phyloP scores from a whole-genome alignment of 2,113 vertebrate genomes.

The Osmerus mordax region DNA sequence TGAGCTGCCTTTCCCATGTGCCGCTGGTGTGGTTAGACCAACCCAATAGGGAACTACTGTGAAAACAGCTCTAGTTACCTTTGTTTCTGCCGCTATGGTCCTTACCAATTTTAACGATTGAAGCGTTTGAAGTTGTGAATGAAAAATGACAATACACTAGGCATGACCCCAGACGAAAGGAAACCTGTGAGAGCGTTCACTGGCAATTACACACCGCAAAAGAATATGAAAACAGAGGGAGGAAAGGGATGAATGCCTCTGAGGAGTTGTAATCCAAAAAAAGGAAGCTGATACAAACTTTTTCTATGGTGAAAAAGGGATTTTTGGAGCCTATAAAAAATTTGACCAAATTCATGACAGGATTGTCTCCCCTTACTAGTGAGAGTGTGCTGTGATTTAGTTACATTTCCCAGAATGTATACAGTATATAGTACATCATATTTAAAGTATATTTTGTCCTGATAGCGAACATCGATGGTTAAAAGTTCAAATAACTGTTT shows the following conservation, averaged over 20 bases:
- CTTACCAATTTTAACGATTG: conserved; percentile 58
- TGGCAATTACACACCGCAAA: conserved; percentile 57
- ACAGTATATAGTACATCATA: too few species aligned
- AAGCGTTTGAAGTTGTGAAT: conserved; percentile 72
- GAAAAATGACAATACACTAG: conserved; percentile 66
- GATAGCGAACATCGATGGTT: too few species aligned
- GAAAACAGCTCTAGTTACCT: conserved; percentile 72
- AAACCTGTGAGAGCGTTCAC: conserved; percentile 46
- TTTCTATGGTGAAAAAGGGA: neutral
- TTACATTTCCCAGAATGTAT: too few species aligned
- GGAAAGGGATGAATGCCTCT: conserved; percentile 21
- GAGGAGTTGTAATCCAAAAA: conserved; percentile 12
- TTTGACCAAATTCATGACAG: too few species aligned
- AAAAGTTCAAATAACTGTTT: too few species aligned
- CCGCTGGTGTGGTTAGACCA: conserved; percentile 52
- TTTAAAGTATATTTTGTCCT: too few species aligned
- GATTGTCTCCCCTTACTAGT: too few species aligned
- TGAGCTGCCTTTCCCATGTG: conserved; percentile 49
- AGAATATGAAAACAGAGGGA: conserved; percentile 47
- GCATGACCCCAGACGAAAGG: conserved; percentile 37
- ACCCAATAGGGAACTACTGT: conserved; percentile 56
- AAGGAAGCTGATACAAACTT: neutral
- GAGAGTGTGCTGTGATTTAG: too few species aligned
- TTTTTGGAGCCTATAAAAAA: neutral
- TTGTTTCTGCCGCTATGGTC: conserved; percentile 56